Conservation (phyloP, 2,888 invertebrate species). For the Agrotis exclamationis region DNA sequence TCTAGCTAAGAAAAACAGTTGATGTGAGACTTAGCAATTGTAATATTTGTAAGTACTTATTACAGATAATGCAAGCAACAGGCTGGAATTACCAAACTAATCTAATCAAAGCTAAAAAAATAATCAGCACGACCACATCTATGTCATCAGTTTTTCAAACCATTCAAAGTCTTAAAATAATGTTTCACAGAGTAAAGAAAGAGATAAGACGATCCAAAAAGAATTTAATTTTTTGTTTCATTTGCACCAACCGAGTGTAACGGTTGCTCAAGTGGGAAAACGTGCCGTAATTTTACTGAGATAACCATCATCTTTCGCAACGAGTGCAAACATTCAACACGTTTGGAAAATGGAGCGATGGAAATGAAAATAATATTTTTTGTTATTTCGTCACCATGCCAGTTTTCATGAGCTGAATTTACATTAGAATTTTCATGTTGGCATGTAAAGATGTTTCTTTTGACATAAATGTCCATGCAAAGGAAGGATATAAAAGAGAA, state of each 20-base stretch:
- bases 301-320: conserved; percentile 77
- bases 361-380: conserved; percentile 37
- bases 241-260: conserved; percentile 66
- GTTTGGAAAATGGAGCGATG: conserved; percentile 60
- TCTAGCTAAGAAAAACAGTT: too few species aligned
- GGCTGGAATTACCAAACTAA: not conserved
- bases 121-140: not conserved
- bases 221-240: conserved; percentile 61
- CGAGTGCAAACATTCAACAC: conserved; percentile 65
- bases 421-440: not conserved
- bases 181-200: conserved; percentile 18
- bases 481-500: too few species aligned
- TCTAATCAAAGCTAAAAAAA: not conserved
- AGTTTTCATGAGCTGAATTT: conserved; percentile 14
- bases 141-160: conserved; percentile 10
- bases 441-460: too few species aligned
- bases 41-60: too few species aligned
- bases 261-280: conserved; percentile 75
- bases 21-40: too few species aligned
- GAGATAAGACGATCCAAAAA: conserved; percentile 51
- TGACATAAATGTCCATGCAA: too few species aligned
- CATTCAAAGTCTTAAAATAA: not conserved
- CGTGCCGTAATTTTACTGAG: conserved; percentile 73
- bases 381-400: conserved; percentile 10
- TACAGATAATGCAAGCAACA: too few species aligned